phyloP scores from a whole-genome alignment of 2,888 invertebrate species.

The Nomada goodeniana region DNA sequence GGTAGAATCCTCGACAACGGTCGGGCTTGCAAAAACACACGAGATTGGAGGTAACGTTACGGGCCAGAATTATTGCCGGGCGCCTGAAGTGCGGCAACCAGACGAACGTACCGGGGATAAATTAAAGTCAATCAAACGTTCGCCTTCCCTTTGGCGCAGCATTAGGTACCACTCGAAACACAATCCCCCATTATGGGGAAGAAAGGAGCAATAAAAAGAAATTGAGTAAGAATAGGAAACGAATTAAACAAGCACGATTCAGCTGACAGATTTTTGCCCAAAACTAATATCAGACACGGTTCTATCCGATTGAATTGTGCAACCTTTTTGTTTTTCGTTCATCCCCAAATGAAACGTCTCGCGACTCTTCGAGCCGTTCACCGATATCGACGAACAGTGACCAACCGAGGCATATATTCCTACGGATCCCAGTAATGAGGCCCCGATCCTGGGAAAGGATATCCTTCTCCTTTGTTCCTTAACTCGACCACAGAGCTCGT shows the following conservation, averaged over 20 bases:
- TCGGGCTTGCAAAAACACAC: conserved; percentile 19
- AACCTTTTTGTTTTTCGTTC: neutral
- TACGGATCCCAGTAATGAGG: conserved; percentile 40
- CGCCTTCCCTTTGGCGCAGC: too few relatives aligned
- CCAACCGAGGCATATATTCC: neutral
- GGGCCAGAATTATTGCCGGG: too few relatives aligned
- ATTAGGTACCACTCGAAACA: too few relatives aligned
- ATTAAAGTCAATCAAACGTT: too few relatives aligned
- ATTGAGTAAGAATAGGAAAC: too few relatives aligned
- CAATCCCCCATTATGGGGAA: too few relatives aligned
- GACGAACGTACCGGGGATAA: too few relatives aligned
- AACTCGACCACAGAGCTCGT: neutral
- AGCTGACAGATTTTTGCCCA: too few relatives aligned
- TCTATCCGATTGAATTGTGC: too few relatives aligned
- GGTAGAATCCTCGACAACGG: conserved; percentile 52
- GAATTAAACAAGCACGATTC: too few relatives aligned
- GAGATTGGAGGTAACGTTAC: neutral
- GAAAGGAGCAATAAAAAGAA: too few relatives aligned
- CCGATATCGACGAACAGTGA: conserved; percentile 9
- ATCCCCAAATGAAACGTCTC: neutral
- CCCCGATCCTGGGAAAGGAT: conserved; percentile 39
- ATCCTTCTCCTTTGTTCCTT: conserved; percentile 33
- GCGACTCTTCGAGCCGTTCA: neutral
- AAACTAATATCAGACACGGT: too few relatives aligned
- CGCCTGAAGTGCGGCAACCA: neutral